These are phyloP conservation scores for Bovichtus variegatus DNA, from an alignment of 2,797 vertebrate species.

Conservation along the genomic window DNA sequence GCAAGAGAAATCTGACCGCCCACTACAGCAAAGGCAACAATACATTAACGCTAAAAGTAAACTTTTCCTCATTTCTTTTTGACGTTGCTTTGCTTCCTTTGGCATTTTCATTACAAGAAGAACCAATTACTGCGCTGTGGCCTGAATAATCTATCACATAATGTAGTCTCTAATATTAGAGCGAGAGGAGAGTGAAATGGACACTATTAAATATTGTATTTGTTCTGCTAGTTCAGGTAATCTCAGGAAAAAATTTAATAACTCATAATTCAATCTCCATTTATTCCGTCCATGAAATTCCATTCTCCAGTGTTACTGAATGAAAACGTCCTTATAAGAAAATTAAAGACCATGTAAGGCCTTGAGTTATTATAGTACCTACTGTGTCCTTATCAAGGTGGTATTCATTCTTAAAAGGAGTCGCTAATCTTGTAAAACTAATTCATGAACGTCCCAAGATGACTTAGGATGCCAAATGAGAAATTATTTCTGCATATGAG, in stretches of 20 bases:
- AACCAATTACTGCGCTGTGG: slow-evolving; percentile 28
- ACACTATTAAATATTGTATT: slow-evolving; percentile 67
- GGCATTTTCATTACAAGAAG: slow-evolving; percentile 39
- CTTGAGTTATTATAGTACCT: slow-evolving; percentile 32
- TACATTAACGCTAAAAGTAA: background rate
- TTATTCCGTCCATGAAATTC: slow-evolving; percentile 52
- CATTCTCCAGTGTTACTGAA: slow-evolving; percentile 30
- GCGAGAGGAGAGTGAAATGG: slow-evolving; percentile 52
- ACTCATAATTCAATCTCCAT: slow-evolving; percentile 63
- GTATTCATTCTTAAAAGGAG: slow-evolving; percentile 32
- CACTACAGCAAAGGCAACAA: slow-evolving; percentile 1
- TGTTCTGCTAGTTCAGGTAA: slow-evolving; percentile 65
- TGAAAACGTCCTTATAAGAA: slow-evolving; percentile 33
- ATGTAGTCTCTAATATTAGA: slow-evolving; percentile 46
- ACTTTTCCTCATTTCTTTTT: slow-evolving; percentile 17
- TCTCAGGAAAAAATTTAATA: slow-evolving; percentile 61
- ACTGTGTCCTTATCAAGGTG: slow-evolving; percentile 29
- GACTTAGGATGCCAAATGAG: slow-evolving; percentile 19
- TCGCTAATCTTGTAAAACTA: slow-evolving; percentile 25
- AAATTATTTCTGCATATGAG: background rate
- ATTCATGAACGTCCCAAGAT: slow-evolving; percentile 14
- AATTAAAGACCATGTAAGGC: slow-evolving; percentile 46
- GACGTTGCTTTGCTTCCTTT: slow-evolving; percentile 13
- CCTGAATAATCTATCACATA: slow-evolving; percentile 47
- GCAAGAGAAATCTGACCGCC: background rate